Base-by-base conservation (phyloP, 2,888 invertebrate species). In the Plemyria rubiginata region DNA sequence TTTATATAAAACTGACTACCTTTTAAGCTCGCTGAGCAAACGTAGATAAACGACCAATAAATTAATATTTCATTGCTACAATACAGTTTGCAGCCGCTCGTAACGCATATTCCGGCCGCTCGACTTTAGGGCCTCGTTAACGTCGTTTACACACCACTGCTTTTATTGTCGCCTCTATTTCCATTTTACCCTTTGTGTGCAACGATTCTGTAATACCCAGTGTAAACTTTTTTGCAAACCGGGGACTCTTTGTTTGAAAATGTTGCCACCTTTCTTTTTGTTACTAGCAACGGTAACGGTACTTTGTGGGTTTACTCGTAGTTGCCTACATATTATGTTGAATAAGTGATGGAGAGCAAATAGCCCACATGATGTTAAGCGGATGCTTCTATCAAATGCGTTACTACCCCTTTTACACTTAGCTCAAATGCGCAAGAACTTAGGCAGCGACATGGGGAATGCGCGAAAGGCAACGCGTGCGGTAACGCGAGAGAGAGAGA, bases 91-190 rank as follows among this genome's bases (percentile, higher is more conserved):
- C 36, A 57, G 59, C 55, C 43, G 38, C 52, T 51, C 63, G 57
- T 63, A 62, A 62, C 51, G 62, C 57, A 68, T 68, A 69, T 67
- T 69, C 66, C 56, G 62, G 52, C 51, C 57, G 62, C 48, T 52
- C 49, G 53, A 62, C 61, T 67, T 71, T 66, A 69, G 66, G 65
- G 62, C 66, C 65, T 71, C 71, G 70, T 71, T 71, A 71, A 54
- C 55, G 64, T 54, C 64, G 70, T 70, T 71, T 67, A 64, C 70
- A 68, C 68, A 62, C 70, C 60, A 67, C 53, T 46, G 67, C 62
- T 70, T 71, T 70, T 71, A 71, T 70, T 70, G 65, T 62, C 57
- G 45, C 55, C 53, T 51, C 66, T 68, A 66, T 71, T 71, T 71
- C 70, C 56, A 60, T 70, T 67, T 32, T 64, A 71, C 62, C 70